Evolutionary conservation across 2,113 vertebrate genomes (phyloP).

Genomic region (Microtus oregoni): DNA sequence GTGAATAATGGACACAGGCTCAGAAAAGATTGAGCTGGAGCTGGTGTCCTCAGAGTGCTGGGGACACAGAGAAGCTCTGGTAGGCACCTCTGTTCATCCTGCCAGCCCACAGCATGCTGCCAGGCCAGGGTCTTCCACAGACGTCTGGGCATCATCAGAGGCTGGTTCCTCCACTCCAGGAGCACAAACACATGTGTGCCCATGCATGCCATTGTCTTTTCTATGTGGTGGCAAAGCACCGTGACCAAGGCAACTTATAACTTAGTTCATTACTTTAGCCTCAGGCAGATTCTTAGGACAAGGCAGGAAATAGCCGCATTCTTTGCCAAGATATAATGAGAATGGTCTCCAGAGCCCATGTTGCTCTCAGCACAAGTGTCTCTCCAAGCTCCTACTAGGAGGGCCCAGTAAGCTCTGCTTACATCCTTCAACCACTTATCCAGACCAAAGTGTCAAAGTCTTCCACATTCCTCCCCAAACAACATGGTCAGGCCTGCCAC

Average conservation of each 20-base stretch:
- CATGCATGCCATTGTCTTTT: background rate
- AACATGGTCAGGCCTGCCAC: background rate
- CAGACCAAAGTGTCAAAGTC: background rate
- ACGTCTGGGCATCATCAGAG: background rate
- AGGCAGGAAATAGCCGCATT: background rate
- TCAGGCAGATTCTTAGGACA: background rate
- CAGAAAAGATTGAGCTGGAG: background rate
- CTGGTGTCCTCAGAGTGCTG: background rate
- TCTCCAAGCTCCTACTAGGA: background rate
- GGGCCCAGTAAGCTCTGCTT: background rate
- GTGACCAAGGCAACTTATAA: no score
- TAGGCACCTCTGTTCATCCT: background rate
- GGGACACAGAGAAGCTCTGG: background rate
- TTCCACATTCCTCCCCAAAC: background rate
- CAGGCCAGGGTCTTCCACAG: background rate
- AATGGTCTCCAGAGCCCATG: background rate
- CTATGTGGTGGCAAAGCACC: no score
- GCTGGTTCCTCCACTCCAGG: background rate
- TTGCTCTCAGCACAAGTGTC: background rate
- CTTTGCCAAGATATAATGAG: background rate
- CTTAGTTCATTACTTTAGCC: background rate
- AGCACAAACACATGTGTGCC: background rate
- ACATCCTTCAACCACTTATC: background rate
- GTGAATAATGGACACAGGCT: rapidly evolving
- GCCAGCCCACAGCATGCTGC: background rate